Percentiles rank a stretch among this genome's conserved stretches.
phyloP scores from a whole-genome alignment of 1,140 invertebrate genomes.

The Oedothorax gibbosus region DNA sequence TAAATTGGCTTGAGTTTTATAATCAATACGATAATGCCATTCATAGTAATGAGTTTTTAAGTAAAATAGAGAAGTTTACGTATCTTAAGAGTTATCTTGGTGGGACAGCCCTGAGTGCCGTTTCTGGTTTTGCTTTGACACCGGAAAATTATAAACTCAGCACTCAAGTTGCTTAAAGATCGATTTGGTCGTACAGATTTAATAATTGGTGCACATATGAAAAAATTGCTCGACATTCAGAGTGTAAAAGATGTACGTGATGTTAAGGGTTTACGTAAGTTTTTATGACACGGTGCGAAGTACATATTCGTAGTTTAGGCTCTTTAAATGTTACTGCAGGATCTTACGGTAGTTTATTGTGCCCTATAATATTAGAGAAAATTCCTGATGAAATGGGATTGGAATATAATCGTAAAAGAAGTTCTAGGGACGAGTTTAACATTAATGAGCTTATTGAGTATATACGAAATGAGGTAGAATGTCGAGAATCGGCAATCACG shows the following conservation, averaged over 20 bases:
- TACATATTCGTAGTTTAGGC: slow-evolving; percentile 2
- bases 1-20: not conserved
- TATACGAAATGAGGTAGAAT: slow-evolving; percentile 7
- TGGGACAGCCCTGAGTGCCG: not conserved
- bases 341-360: not conserved
- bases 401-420: not conserved
- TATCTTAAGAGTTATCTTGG: not conserved
- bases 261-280: not conserved
- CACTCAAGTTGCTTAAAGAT: not conserved
- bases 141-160: not conserved
- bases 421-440: not conserved
- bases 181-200: not conserved
- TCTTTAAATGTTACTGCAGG: slow-evolving; percentile 4
- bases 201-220: slow-evolving; percentile 13
- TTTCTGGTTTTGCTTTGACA: slow-evolving; percentile 8
- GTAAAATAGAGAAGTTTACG: not conserved
- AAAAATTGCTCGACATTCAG: not conserved
- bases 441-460: not conserved
- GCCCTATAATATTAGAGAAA: not conserved
- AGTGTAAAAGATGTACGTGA: not conserved
- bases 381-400: slow-evolving; percentile 7
- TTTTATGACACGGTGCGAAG: slow-evolving; percentile 20
- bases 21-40: slow-evolving; percentile 2
- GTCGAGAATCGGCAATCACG: not conserved
- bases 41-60: not conserved